A percentile compares a stretch with the other conserved stretches of the same genome.
phyloP scores from a whole-genome alignment of 2,113 vertebrate species.

The Tyto alba region DNA sequence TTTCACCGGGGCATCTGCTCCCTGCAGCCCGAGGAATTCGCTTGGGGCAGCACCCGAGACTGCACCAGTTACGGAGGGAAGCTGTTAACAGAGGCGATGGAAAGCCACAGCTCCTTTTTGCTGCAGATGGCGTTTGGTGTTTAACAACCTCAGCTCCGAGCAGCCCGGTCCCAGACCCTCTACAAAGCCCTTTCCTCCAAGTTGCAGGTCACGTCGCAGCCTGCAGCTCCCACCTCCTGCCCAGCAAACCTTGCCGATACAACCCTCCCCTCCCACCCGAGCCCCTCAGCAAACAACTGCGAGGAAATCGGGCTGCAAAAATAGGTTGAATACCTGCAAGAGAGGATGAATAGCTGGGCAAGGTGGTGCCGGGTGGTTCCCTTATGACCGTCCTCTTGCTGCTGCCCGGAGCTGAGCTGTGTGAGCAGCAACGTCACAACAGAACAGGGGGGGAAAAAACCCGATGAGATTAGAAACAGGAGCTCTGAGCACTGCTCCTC shows the following conservation, averaged over 20 bases:
- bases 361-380: fast-evolving
- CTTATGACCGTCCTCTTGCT: fast-evolving
- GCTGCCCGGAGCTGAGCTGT: background rate
- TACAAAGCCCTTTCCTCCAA: background rate
- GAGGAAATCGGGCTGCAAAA: fast-evolving
- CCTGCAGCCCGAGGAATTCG: background rate
- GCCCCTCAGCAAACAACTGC: background rate
- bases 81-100: background rate
- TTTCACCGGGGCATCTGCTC: background rate
- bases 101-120: background rate
- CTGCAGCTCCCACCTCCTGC: background rate
- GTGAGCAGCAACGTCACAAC: background rate
- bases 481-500: background rate
- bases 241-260: background rate
- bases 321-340: background rate
- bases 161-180: background rate
- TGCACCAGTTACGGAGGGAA: background rate
- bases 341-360: fast-evolving
- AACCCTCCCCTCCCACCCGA: background rate
- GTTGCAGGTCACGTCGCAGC: fast-evolving
- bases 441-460: background rate
- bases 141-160: too few species aligned
- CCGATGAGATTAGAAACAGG: fast-evolving
- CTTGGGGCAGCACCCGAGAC: background rate
- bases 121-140: background rate